These are phyloP conservation scores for Cephus pulcher DNA, from an alignment of 2,888 invertebrate species.

Conservation along the genomic window DNA sequence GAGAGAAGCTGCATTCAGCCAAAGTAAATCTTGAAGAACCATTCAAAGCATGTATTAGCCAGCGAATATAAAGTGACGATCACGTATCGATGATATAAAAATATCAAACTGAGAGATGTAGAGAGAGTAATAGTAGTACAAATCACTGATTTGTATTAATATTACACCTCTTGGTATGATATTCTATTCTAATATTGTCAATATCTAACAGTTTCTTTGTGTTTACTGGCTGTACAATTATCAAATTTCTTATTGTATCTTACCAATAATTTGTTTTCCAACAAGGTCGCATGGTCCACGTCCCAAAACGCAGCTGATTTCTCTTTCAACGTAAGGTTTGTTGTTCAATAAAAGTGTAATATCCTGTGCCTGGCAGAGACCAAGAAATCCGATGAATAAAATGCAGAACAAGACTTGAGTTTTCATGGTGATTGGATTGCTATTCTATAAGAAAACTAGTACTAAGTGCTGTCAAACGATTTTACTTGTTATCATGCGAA, in stretches of 20 bases:
- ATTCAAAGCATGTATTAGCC: neutral
- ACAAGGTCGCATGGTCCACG: constrained; percentile 72
- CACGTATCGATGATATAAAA: neutral
- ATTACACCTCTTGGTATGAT: too few species aligned
- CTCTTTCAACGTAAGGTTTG: constrained; percentile 45
- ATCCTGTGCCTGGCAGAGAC: constrained; percentile 26
- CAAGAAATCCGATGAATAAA: neutral
- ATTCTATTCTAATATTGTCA: neutral
- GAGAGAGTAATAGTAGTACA: too few species aligned
- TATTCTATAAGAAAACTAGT: neutral
- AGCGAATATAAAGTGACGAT: neutral
- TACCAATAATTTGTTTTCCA: constrained; percentile 74
- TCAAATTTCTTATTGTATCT: constrained; percentile 25
- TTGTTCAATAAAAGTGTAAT: constrained; percentile 30
- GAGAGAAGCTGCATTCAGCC: neutral
- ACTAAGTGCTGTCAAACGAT: neutral
- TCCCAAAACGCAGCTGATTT: constrained; percentile 72
- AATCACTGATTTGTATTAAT: too few species aligned
- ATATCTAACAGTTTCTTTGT: neutral
- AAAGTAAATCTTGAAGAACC: neutral
- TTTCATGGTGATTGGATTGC: constrained; percentile 19
- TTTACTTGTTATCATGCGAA: neutral
- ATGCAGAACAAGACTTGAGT: constrained; percentile 8
- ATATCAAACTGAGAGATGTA: neutral
- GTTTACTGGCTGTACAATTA: neutral